Percentiles rank a stretch among this genome's conserved stretches.
Conservation (phyloP, 2,113 vertebrate species). For the Oenanthe oenanthe region DNA sequence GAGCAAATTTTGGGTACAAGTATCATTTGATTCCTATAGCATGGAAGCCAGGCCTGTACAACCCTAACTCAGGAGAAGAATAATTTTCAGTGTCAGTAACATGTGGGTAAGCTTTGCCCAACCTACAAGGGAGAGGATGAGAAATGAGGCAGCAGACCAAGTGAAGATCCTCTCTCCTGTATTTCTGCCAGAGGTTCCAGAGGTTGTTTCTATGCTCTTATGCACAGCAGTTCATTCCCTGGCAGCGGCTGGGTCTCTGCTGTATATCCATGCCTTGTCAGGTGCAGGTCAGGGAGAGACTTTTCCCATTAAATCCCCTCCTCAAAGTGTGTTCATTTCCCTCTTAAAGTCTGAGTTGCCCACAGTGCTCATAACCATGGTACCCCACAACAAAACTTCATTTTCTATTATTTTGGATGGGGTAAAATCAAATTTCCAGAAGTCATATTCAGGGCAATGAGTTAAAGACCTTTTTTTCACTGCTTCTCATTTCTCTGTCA, state of each 20-base stretch:
- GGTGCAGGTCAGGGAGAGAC: not conserved
- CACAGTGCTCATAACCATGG: not conserved
- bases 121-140: not conserved
- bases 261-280: not conserved
- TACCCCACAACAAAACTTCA: not conserved
- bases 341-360: not conserved
- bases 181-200: not conserved
- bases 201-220: not conserved
- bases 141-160: not conserved
- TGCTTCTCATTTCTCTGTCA: not conserved
- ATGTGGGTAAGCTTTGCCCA: not conserved
- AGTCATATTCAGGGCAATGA: not conserved
- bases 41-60: not conserved
- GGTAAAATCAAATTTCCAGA: not conserved
- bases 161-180: not conserved
- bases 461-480: not conserved
- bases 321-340: not conserved
- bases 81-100: not conserved
- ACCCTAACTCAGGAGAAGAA: not conserved
- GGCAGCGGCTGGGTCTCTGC: not conserved
- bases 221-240: not conserved
- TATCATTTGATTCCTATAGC: not conserved
- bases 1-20: not conserved
- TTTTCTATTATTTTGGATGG: not conserved
- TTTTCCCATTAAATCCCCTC: not conserved